Base-by-base conservation (phyloP, 2,113 vertebrate genomes). In the Gymnarchus niloticus region DNA sequence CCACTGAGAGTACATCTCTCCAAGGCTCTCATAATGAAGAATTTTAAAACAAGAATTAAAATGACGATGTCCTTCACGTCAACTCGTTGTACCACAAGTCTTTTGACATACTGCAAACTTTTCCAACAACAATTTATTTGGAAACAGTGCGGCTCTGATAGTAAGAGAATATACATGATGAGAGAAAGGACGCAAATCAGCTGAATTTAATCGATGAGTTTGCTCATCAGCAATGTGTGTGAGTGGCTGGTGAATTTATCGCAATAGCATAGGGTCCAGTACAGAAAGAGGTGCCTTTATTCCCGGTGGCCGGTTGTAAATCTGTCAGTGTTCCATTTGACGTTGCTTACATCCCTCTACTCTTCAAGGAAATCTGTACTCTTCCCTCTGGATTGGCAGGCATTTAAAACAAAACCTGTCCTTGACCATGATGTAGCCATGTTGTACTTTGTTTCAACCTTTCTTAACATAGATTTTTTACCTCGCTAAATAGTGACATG, bases 401-500 rank as follows among this genome's bases (percentile, higher is more conserved):
- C 51, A 85, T 88, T 82, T 69, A 56, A 83, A 86, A 89, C 83
- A 83, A 86, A 85, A 87, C 52, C 25, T 33, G 65, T 83, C 85
- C 84, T 88, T 86, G 86, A 65, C 51, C 51, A 48, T 51, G 81
- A 81, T 57, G 44, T 51, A 54, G n/a, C n/a, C 46, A 81, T 61
- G 57, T 7, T 83, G 12, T 23, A n/a, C 73, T 25, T 83, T 56
- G 54, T 76, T 85, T 52, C 56, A 56, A 84, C 46, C 12, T 28
- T 12, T 81, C 41, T 12, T 69, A 56, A n/a, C 21, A 59, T 6
- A 1, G 17, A 52, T 78, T 8, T 49, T 51, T 23, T 37, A 82
- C 33, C 21, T 85, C 81, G 41, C 37, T 69, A 33, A 10, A 23
- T 49, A 49, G 41, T 21, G 6, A 25, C 6, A 8, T 44, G 49